Evolutionary conservation across 2,113 vertebrate genomes (phyloP).

Genomic region (Pipa parva): DNA sequence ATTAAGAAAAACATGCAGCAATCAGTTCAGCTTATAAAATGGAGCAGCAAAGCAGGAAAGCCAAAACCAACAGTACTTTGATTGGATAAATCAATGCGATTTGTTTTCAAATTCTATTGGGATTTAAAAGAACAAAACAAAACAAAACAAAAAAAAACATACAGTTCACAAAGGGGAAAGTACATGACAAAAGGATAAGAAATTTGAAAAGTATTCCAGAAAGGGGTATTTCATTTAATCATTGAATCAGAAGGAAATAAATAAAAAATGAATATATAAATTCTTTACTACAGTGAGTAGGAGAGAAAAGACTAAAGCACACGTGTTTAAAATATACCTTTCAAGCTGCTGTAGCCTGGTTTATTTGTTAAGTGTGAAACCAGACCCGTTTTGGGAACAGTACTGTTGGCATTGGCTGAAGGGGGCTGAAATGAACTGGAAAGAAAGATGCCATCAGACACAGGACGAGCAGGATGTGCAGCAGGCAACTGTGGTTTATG

Average conservation of each 20-base stretch:
- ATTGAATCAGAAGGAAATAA: slow-evolving; percentile 43
- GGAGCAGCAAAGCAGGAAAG: slow-evolving; percentile 67
- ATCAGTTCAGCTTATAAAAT: slow-evolving; percentile 49
- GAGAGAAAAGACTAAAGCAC: slow-evolving; percentile 14
- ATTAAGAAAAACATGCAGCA: slow-evolving; percentile 15
- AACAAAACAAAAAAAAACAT: too few relatives aligned
- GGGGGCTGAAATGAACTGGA: slow-evolving; percentile 85
- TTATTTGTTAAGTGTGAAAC: slow-evolving; percentile 75
- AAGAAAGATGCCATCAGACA: slow-evolving; percentile 93
- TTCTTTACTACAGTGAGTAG: slow-evolving; percentile 44
- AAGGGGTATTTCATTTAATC: slow-evolving; percentile 41
- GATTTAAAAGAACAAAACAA: slow-evolving; percentile 39
- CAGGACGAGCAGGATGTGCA: slow-evolving; percentile 78
- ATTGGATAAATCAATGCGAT: slow-evolving; percentile 50
- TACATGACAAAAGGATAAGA: slow-evolving; percentile 42
- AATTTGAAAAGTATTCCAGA: slow-evolving; percentile 44
- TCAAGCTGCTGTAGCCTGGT: slow-evolving; percentile 67
- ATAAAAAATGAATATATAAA: slow-evolving; percentile 46
- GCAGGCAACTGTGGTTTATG: slow-evolving; percentile 69
- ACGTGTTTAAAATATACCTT: slow-evolving; percentile 72
- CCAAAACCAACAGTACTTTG: slow-evolving; percentile 96
- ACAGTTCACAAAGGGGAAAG: too few relatives aligned
- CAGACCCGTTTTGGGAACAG: slow-evolving; percentile 65
- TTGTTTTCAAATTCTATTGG: slow-evolving; percentile 12
- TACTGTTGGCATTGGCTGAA: slow-evolving; percentile 92